phyloP scores from a whole-genome alignment of 92 coral and sea anemone genomes.

The Siderastrea siderea region DNA sequence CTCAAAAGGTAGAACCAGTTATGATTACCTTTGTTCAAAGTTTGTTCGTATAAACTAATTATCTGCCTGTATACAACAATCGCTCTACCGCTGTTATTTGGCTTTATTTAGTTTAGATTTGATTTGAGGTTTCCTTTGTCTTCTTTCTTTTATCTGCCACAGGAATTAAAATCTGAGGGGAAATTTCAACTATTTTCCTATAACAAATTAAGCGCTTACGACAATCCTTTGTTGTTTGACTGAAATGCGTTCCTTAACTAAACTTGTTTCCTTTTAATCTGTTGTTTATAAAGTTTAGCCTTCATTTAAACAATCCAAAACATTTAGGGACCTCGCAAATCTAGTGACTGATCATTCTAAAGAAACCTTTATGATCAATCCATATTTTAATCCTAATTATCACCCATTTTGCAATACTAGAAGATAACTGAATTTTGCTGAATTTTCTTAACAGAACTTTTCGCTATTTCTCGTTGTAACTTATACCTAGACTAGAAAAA shows the following conservation, averaged over 20 bases:
- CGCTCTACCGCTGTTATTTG: neutral
- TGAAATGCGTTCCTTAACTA: neutral
- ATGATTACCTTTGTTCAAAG: neutral
- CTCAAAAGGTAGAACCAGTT: neutral
- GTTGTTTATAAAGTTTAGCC: neutral
- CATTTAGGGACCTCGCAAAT: neutral
- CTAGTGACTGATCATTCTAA: neutral
- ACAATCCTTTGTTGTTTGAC: neutral
- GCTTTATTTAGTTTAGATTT: neutral
- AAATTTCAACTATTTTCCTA: neutral
- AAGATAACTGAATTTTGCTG: too few species aligned
- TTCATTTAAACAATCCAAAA: neutral
- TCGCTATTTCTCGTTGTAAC: neutral
- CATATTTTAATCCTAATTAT: too few species aligned
- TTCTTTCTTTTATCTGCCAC: neutral
- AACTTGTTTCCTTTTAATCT: neutral
- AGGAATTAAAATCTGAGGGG: neutral
- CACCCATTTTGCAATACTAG: too few species aligned
- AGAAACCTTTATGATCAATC: too few species aligned
- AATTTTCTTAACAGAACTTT: neutral
- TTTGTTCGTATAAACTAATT: constrained; percentile 4
- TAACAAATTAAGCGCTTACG: neutral
- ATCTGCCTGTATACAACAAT: neutral
- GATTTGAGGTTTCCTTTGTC: neutral
- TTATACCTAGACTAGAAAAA: neutral